phyloP scores from a whole-genome alignment of 2,888 invertebrate species.

The Lycophotia porphyrea region DNA sequence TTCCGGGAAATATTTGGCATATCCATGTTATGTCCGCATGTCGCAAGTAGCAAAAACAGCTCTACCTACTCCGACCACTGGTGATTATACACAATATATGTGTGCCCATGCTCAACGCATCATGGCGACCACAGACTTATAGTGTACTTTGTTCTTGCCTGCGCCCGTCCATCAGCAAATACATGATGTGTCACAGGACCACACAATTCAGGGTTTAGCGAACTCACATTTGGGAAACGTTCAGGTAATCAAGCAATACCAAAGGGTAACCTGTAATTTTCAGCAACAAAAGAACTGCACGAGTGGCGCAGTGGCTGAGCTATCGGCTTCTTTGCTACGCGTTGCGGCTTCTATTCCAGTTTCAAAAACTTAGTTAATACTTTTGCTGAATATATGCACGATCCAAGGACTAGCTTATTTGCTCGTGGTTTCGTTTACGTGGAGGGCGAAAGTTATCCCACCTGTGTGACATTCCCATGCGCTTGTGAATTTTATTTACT shows the following conservation, averaged over 20 bases:
- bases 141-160: conserved; percentile 10
- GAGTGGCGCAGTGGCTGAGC: neutral
- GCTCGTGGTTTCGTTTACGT: neutral
- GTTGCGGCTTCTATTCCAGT: neutral
- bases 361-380: neutral
- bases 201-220: conserved; percentile 11
- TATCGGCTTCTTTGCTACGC: neutral
- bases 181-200: neutral
- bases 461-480: neutral
- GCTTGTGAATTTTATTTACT: neutral
- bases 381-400: neutral
- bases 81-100: conserved; percentile 23
- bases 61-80: too few species aligned
- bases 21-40: too few species aligned
- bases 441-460: neutral
- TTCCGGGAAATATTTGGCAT: too few species aligned
- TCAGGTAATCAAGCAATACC: conserved; percentile 8
- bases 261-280: conserved; percentile 3
- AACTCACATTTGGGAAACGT: conserved; percentile 1
- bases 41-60: too few species aligned
- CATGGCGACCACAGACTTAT: neutral
- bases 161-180: conserved; percentile 19
- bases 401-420: neutral
- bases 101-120: conserved; percentile 23
- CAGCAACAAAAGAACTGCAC: neutral